phyloP scores from a whole-genome alignment of 1,140 invertebrate genomes.

The Drosophila ananassae region DNA sequence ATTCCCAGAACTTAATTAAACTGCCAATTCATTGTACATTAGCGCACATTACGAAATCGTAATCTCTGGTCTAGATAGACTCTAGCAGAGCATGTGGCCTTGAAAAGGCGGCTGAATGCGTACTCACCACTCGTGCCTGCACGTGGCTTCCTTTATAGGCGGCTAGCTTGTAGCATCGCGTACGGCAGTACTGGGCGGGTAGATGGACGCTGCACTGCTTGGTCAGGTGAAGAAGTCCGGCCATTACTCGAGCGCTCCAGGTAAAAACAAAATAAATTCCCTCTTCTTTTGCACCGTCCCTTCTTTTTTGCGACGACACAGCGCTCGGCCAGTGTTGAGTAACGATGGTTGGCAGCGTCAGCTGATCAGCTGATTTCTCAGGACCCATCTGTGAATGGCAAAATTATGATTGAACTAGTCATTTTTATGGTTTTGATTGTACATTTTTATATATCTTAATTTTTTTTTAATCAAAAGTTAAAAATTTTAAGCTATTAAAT shows the following conservation, averaged over 20 bases:
- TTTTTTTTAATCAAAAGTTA: neutral
- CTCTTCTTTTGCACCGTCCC: constrained; percentile 41
- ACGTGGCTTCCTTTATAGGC: constrained; percentile 26
- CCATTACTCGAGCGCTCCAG: constrained; percentile 60
- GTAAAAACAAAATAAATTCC: constrained; percentile 53
- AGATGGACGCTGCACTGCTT: constrained; percentile 71
- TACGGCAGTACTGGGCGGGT: constrained; percentile 34
- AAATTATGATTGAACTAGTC: neutral
- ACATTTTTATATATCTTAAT: neutral
- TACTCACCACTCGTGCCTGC: constrained; percentile 64
- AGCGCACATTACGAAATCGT: constrained; percentile 66
- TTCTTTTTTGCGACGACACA: constrained; percentile 32
- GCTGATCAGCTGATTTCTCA: constrained; percentile 7
- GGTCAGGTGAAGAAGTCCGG: constrained; percentile 66
- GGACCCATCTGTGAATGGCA: constrained; percentile 9
- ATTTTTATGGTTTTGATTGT: neutral
- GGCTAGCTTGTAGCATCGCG: constrained; percentile 37
- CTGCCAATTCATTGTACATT: constrained; percentile 40
- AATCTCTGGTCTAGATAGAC: constrained; percentile 58
- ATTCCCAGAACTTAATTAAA: constrained; percentile 8
- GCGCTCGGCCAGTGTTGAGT: constrained; percentile 3
- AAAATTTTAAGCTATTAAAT: neutral
- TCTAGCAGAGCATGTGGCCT: constrained; percentile 51
- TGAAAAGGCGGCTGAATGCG: constrained; percentile 28
- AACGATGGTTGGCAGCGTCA: constrained; percentile 12